These are phyloP conservation scores for Ellobius talpinus DNA, from an alignment of 2,113 vertebrate species.

Conservation along the genomic window DNA sequence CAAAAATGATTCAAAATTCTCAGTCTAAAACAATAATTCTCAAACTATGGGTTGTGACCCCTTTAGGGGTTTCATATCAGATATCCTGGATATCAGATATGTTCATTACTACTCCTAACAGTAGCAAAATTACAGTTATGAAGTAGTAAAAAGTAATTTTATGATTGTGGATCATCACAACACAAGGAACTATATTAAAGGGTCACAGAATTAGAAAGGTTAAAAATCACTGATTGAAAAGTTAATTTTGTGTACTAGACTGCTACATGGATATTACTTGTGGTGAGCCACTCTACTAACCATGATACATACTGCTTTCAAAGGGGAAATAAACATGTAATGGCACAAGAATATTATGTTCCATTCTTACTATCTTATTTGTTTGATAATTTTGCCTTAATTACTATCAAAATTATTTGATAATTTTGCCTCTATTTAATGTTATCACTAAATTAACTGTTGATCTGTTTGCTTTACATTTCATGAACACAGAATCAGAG, in stretches of 20 bases:
- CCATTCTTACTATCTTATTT: neutral
- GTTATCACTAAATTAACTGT: neutral
- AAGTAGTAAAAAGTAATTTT: neutral
- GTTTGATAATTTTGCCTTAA: no score
- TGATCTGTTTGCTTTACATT: slow-evolving; percentile 54
- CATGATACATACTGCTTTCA: neutral
- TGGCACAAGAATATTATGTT: neutral
- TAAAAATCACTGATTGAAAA: neutral
- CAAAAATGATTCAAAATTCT: slow-evolving; percentile 24
- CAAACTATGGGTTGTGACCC: neutral
- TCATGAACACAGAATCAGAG: slow-evolving; percentile 51
- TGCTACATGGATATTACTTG: neutral
- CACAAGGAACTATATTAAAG: neutral
- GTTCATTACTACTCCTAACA: neutral
- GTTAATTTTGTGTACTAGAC: neutral
- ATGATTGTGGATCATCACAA: neutral
- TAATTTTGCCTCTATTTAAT: slow-evolving; percentile 55
- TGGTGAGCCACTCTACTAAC: neutral
- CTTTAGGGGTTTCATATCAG: neutral
- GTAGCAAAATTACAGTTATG: neutral
- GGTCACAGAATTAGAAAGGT: neutral
- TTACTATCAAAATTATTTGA: neutral
- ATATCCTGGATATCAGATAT: neutral
- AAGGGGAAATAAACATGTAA: neutral
- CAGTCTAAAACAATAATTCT: neutral